Conservation (phyloP, 2,113 vertebrate genomes). For the Hydrolagus affinis region DNA sequence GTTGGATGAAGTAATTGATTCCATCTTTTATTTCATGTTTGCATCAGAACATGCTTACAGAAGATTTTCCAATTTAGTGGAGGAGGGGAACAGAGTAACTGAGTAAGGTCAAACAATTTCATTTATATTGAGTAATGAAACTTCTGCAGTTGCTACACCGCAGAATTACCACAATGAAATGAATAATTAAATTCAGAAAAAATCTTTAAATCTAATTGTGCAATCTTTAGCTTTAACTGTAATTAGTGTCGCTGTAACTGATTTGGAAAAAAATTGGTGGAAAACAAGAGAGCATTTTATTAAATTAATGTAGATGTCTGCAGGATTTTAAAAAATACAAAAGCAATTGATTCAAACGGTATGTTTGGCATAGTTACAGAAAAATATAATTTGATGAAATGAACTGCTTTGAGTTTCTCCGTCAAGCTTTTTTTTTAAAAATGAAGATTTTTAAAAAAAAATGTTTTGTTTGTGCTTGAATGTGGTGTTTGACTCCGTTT, state of each 20-base stretch:
- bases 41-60: background rate
- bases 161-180: background rate
- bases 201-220: background rate
- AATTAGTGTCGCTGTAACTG: background rate
- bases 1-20: background rate
- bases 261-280: background rate
- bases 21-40: conserved; percentile 3
- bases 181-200: background rate
- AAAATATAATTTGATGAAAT: background rate
- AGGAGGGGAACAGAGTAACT: background rate
- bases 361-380: background rate
- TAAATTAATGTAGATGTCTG: background rate
- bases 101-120: background rate
- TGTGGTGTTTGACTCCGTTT: background rate
- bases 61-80: background rate
- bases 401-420: background rate
- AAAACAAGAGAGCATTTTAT: background rate
- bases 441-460: background rate
- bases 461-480: background rate
- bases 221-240: background rate
- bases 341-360: background rate
- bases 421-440: background rate
- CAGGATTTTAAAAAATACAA: background rate
- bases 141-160: background rate
- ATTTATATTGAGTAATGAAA: background rate